These are phyloP conservation scores for Aplidium turbinatum DNA, from an alignment of 23 tunicate genomes.

Conservation along the genomic window DNA sequence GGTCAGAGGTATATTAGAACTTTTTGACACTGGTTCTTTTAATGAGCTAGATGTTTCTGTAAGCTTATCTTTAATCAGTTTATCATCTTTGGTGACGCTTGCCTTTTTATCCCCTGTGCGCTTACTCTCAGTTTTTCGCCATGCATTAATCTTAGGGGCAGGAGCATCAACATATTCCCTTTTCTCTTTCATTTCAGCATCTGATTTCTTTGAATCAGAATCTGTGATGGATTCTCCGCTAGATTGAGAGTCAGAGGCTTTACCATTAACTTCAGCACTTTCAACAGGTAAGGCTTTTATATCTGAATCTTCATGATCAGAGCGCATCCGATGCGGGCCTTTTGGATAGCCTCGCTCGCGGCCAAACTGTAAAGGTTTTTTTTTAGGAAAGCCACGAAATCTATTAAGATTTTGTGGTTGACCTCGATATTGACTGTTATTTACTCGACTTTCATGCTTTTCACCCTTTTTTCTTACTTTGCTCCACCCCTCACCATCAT, in stretches of 20 bases:
- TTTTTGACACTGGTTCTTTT: too few relatives aligned
- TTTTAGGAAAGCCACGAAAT: too few relatives aligned
- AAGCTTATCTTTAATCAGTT: too few relatives aligned
- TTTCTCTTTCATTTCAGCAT: slow-evolving; percentile 23
- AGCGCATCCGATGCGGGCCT: background rate
- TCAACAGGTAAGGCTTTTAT: background rate
- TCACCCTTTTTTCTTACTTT: slow-evolving; percentile 56
- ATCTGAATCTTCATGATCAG: background rate
- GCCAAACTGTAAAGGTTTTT: too few relatives aligned
- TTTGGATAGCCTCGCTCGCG: background rate
- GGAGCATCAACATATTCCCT: slow-evolving; percentile 87
- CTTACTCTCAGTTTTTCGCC: too few relatives aligned
- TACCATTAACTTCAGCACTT: slow-evolving; percentile 3
- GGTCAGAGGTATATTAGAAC: too few relatives aligned
- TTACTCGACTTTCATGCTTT: slow-evolving; percentile 31
- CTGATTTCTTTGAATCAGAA: slow-evolving; percentile 36
- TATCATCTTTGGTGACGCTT: too few relatives aligned
- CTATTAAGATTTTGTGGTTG: too few relatives aligned
- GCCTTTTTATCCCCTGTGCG: too few relatives aligned
- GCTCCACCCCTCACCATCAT: slow-evolving; percentile 70
- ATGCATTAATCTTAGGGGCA: slow-evolving; percentile 83
- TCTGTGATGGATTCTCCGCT: slow-evolving; percentile 57
- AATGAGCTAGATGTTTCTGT: too few relatives aligned
- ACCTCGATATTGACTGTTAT: too few relatives aligned
- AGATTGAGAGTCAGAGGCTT: slow-evolving; percentile 24